Evolutionary conservation across 2,888 invertebrate species (phyloP).

Genomic region (Pyrochroa serraticornis): DNA sequence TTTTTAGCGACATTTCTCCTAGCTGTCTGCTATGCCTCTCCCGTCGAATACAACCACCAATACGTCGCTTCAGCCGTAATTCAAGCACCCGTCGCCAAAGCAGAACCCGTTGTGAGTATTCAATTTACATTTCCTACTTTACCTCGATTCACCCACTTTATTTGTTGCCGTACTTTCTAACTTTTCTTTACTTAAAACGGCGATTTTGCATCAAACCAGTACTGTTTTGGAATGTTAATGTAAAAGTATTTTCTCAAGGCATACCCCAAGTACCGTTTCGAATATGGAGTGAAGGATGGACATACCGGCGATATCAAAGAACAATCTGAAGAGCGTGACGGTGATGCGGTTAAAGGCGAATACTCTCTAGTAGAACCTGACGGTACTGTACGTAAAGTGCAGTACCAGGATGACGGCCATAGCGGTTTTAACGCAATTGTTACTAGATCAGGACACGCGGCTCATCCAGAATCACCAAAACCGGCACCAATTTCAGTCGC

Average conservation of each 20-base stretch:
- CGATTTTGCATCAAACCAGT: neutral
- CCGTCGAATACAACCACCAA: constrained; percentile 30
- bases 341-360: constrained; percentile 75
- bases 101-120: constrained; percentile 36
- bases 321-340: constrained; percentile 72
- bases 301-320: constrained; percentile 77
- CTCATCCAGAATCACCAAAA: constrained; percentile 55
- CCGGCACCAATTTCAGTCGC: constrained; percentile 32
- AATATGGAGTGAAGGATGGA: constrained; percentile 73
- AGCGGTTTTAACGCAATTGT: constrained; percentile 67
- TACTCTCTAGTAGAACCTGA: constrained; percentile 71
- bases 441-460: constrained; percentile 63
- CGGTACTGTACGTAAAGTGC: constrained; percentile 68
- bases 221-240: neutral
- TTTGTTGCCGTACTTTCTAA: neutral
- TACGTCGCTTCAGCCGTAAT: constrained; percentile 18
- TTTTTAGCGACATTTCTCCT: constrained; percentile 1
- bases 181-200: neutral
- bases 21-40: constrained; percentile 12
- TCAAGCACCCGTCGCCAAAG: constrained; percentile 28
- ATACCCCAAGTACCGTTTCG: constrained; percentile 73
- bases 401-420: constrained; percentile 67
- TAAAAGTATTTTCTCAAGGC: constrained; percentile 55
- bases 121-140: neutral
- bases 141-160: neutral